A percentile compares a stretch with the other conserved stretches of the same genome.
These are phyloP conservation scores for Macheiramphus alcinus DNA, from an alignment of 2,113 vertebrate species.

Conservation along the genomic window DNA sequence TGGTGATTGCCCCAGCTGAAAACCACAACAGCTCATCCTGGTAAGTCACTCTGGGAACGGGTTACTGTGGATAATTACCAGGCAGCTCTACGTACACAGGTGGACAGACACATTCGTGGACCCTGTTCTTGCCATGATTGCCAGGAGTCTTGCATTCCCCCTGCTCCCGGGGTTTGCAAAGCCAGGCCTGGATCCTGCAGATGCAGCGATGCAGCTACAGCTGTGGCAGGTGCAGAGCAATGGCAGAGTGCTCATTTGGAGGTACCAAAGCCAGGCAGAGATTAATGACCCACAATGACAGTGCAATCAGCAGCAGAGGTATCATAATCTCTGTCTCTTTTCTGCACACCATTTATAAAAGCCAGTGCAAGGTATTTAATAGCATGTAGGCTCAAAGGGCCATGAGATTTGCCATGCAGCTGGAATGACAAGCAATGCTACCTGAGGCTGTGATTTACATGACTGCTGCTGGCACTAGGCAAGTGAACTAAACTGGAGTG, in stretches of 20 bases:
- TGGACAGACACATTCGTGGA: neutral
- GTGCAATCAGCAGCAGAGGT: neutral
- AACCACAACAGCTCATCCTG: neutral
- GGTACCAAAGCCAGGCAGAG: neutral
- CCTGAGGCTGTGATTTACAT: neutral
- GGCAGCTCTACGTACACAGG: neutral
- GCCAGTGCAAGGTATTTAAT: neutral
- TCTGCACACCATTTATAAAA: neutral
- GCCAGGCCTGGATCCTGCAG: neutral
- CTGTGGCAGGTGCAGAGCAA: neutral
- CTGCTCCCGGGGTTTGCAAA: neutral
- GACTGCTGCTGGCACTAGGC: neutral
- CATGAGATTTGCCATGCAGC: neutral
- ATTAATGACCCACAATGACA: neutral
- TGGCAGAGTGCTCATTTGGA: neutral
- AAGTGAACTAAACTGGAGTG: neutral
- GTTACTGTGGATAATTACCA: neutral
- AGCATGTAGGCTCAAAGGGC: neutral
- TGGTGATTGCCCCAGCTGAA: neutral
- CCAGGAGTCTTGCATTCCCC: neutral
- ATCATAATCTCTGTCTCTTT: neutral
- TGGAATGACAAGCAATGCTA: neutral
- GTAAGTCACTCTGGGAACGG: neutral
- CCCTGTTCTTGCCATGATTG: fast-evolving
- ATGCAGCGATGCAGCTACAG: neutral